phyloP scores from a whole-genome alignment of 2,113 vertebrate genomes.

The Scolopax mira region DNA sequence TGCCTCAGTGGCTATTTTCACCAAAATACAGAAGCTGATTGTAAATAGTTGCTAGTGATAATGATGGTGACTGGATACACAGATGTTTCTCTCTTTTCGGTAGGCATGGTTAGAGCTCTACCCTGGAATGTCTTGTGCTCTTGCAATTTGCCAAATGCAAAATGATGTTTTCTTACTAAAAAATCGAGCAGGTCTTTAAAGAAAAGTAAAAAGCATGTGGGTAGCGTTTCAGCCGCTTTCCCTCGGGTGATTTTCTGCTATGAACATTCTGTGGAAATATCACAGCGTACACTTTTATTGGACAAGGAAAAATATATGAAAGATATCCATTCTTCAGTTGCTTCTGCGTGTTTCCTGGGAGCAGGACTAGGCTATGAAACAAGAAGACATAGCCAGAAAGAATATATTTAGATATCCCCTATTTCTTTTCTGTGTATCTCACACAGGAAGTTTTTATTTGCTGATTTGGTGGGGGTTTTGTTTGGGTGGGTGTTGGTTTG shows the following conservation, averaged over 20 bases:
- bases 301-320: background rate
- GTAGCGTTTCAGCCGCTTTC: background rate
- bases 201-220: background rate
- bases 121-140: background rate
- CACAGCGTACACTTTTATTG: background rate
- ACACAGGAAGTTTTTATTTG: background rate
- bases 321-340: background rate
- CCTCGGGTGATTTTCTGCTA: background rate
- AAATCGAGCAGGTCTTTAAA: background rate
- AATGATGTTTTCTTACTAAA: background rate
- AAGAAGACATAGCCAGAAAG: background rate
- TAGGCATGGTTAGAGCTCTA: background rate
- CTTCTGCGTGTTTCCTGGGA: background rate
- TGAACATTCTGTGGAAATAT: background rate
- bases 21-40: rapidly evolving
- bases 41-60: background rate
- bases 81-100: background rate
- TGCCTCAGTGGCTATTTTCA: background rate
- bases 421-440: background rate
- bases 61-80: background rate
- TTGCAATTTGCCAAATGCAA: background rate
- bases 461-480: background rate
- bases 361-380: background rate
- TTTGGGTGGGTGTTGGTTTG: too few species aligned
- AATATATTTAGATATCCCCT: background rate